Evolutionary conservation across 2,888 invertebrate species (phyloP).

Genomic region (Hedychridium roseum): DNA sequence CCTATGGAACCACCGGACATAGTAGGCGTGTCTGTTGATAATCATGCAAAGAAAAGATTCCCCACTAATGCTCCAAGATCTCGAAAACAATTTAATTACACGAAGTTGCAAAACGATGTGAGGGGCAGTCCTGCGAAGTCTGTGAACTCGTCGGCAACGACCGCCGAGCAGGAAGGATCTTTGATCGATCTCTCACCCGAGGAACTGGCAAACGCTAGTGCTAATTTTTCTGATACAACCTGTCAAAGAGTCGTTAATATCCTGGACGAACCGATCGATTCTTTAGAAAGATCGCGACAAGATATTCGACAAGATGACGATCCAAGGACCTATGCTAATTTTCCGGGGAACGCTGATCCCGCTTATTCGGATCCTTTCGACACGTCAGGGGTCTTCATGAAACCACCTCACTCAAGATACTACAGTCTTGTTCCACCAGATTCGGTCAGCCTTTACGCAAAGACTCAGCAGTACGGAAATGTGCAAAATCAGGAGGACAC

Average conservation of each 20-base stretch:
- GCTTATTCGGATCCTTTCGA: constrained; percentile 73
- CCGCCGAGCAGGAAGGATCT: constrained; percentile 69
- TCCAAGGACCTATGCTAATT: constrained; percentile 55
- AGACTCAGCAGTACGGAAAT: constrained; percentile 51
- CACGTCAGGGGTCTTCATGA: constrained; percentile 66
- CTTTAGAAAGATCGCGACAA: constrained; percentile 30
- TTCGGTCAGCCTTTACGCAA: constrained; percentile 37
- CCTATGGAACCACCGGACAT: constrained; percentile 78
- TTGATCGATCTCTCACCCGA: constrained; percentile 79
- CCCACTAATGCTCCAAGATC: constrained; percentile 55
- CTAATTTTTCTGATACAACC: constrained; percentile 28
- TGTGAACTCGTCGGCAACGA: constrained; percentile 60
- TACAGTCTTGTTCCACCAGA: constrained; percentile 63
- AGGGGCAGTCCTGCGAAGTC: constrained; percentile 57
- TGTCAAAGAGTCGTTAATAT: constrained; percentile 57
- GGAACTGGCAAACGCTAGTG: constrained; percentile 55
- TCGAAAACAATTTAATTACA: constrained; percentile 81
- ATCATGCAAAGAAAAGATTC: constrained; percentile 64
- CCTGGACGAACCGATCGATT: constrained; percentile 59
- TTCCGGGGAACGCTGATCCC: constrained; percentile 40
- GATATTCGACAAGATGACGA: constrained; percentile 50
- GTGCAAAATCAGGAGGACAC: constrained; percentile 40
- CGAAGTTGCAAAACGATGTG: constrained; percentile 80
- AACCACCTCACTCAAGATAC: constrained; percentile 57
- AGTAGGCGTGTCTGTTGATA: constrained; percentile 63